Percentiles rank a stretch among this genome's conserved stretches.
phyloP scores from a whole-genome alignment of 2,797 vertebrate genomes.

The Myiotriccus ornatus region DNA sequence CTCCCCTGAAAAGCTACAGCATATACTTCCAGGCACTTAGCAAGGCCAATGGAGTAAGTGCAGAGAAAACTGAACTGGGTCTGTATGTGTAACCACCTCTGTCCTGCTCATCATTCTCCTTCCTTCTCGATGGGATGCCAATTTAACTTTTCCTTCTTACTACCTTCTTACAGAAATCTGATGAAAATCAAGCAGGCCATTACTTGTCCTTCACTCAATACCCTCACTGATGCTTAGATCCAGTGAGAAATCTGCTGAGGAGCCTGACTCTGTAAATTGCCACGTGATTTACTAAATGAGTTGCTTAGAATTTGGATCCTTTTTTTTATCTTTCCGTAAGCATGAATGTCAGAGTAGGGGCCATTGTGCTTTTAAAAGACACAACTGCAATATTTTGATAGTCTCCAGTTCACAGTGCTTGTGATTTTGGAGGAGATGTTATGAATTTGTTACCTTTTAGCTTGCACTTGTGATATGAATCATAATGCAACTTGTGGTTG shows the following conservation, averaged over 20 bases:
- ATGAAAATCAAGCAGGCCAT: neutral
- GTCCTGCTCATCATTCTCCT: neutral
- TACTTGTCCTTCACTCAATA: neutral
- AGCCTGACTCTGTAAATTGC: neutral
- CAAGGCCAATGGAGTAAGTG: slow-evolving; percentile 93
- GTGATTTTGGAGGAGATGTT: neutral
- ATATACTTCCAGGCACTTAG: slow-evolving; percentile 97
- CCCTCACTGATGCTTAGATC: neutral
- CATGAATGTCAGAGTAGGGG: neutral
- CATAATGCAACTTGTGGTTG: neutral
- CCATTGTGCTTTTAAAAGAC: neutral
- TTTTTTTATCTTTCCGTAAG: neutral
- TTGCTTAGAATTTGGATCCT: neutral
- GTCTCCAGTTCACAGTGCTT: neutral
- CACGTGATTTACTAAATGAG: neutral
- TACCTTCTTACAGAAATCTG: neutral
- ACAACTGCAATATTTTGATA: neutral
- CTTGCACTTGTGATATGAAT: neutral
- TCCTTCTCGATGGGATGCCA: neutral
- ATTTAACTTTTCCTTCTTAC: neutral
- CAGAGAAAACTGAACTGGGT: neutral
- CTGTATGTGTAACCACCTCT: neutral
- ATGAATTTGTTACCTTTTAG: neutral
- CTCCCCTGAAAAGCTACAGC: slow-evolving; percentile 94
- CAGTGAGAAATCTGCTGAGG: neutral